Conservation (phyloP, 2,888 invertebrate genomes). For the Oscheius sp. region DNA sequence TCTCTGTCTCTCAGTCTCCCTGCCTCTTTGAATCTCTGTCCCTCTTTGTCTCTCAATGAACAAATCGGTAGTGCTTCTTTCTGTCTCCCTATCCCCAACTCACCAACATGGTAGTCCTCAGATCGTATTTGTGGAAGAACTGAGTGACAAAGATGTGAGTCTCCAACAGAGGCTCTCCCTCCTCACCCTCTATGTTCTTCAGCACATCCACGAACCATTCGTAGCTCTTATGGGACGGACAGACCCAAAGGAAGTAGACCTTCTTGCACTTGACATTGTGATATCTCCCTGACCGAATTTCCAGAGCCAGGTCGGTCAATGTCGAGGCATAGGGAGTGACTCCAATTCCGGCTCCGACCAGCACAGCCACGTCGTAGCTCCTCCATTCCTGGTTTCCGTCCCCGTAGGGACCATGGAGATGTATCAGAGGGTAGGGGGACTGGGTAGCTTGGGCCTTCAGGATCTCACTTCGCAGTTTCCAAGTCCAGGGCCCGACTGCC, state of each 20-base stretch:
- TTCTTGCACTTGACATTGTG: constrained; percentile 90
- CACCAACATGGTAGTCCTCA: constrained; percentile 95
- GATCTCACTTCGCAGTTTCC: constrained; percentile 86
- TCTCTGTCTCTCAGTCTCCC: no score
- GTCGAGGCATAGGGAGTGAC: constrained; percentile 98
- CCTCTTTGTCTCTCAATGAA: background rate
- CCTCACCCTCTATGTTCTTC: constrained; percentile 83
- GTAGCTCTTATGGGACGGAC: constrained; percentile 95
- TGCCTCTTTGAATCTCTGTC: no score
- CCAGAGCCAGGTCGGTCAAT: constrained; percentile 87
- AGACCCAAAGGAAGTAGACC: constrained; percentile 97
- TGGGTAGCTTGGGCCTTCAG: constrained; percentile 56
- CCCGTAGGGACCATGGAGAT: constrained; percentile 94
- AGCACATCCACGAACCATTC: constrained; percentile 98
- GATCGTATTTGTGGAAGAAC: constrained; percentile 97
- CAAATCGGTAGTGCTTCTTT: background rate
- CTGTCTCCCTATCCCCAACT: constrained; percentile 71
- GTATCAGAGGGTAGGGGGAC: constrained; percentile 64
- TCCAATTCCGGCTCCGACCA: constrained; percentile 97
- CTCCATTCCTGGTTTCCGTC: constrained; percentile 90
- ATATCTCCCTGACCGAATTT: constrained; percentile 88
- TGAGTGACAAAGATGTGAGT: constrained; percentile 98
- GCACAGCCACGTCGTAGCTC: constrained; percentile 91
- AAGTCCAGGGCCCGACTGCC: constrained; percentile 84
- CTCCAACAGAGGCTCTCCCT: constrained; percentile 89